Evolutionary conservation across 2,113 vertebrate genomes (phyloP).

Genomic region (Gobius niger): DNA sequence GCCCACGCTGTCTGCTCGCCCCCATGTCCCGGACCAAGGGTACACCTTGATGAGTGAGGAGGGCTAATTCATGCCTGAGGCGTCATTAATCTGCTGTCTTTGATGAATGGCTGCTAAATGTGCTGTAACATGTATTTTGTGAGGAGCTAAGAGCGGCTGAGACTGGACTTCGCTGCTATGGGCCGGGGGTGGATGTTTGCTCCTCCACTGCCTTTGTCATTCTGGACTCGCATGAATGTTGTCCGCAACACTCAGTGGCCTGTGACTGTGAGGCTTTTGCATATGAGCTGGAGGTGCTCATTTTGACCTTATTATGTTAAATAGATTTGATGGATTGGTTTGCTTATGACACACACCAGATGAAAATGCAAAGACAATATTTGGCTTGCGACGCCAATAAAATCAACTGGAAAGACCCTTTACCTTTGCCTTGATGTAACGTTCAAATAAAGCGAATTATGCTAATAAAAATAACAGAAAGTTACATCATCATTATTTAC

Average conservation of each 20-base stretch:
- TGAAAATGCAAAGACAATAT: background rate
- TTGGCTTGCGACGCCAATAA: no score
- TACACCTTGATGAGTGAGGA: slow-evolving; percentile 75
- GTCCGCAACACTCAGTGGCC: slow-evolving; percentile 54
- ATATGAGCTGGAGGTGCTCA: slow-evolving; percentile 51
- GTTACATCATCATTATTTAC: no score
- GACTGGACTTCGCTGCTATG: slow-evolving; percentile 51
- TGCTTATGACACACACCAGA: background rate
- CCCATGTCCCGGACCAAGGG: slow-evolving; percentile 69
- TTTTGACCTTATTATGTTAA: slow-evolving; percentile 31
- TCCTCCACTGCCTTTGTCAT: slow-evolving; percentile 66
- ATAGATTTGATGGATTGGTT: slow-evolving; percentile 9
- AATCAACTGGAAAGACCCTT: no score
- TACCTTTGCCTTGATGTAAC: no score
- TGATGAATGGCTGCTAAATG: slow-evolving; percentile 81
- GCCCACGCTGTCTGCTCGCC: slow-evolving; percentile 39
- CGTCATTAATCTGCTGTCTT: slow-evolving; percentile 84
- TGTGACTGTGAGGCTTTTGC: slow-evolving; percentile 41
- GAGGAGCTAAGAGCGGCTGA: slow-evolving; percentile 38
- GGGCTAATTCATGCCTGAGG: slow-evolving; percentile 72
- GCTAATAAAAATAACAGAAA: no score
- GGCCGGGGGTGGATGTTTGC: slow-evolving; percentile 45
- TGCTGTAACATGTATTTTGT: slow-evolving; percentile 70
- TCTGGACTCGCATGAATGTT: slow-evolving; percentile 76
- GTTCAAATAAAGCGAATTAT: no score